Base-by-base conservation (phyloP, 2,888 invertebrate genomes). In the Sipha maydis region DNA sequence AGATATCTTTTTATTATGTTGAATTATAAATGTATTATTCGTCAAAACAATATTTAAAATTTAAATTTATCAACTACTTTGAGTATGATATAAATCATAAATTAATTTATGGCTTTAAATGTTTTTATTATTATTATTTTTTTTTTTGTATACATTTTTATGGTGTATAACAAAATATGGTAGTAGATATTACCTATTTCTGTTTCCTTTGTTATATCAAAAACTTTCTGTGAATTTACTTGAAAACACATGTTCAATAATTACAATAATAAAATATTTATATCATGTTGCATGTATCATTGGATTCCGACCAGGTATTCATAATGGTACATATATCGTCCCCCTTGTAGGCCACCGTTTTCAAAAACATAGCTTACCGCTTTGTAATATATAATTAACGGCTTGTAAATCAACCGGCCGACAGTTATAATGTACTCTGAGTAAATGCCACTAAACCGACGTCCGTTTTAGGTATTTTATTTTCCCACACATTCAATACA, bases 401-500 rank as follows among this genome's bases (percentile, higher is more conserved):
- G 41, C 78, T 86, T 80, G 61, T 80, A 86, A 86, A 80, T 86
- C 80, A 86, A 86, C 86, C 86, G 56, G 73, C 71, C n/a, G 71
- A 85, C 85, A 86, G 69, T 79, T 73, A 56, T 69, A 48, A 54
- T 34, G 38, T 54, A 73, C 80, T 80, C 38, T 80, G 17, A 56
- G 48, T 56, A 54, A 85, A 85, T 85, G 71, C 56, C 41, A 38
- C 75, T 41, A 80, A 75, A 80, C 79, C 78, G 25, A 73, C 75
- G 80, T 80, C 67, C 71, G 79, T 86, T 82, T 69, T 69, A 69
- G 34, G 25, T 41, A 19, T 61, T 48, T 73, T 28, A 25, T 80
- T 88, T 88, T 61, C 71, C 75, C 41, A 34, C 71, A 48, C 67
- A 17, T 41, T 31, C 11, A 21, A 34, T 38, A 48, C 85, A 84